Base-by-base conservation (phyloP, 2,888 invertebrate species). In the Amorpha juglandis region DNA sequence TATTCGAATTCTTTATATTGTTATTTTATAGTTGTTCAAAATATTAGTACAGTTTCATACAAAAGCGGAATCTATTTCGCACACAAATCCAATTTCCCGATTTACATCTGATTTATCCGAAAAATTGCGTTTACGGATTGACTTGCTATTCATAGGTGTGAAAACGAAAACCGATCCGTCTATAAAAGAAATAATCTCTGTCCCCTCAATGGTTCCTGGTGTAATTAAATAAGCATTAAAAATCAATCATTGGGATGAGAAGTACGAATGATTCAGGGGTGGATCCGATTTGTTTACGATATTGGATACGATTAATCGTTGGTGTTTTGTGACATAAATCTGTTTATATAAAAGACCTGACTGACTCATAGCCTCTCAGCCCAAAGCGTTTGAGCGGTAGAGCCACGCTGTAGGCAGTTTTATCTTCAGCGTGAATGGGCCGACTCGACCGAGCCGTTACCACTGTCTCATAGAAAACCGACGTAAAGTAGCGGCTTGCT, bases 191-290 rank as follows among this genome's bases (percentile, higher is more conserved):
- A 38, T 55, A 16, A 55, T 35, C 33, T 35, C 53, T 8, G 33
- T 1, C 33, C 53, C 35, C 16, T 55, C n/a, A 38, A 38, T 38
- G 35, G 38, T 55, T 16, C 16, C 35, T 35, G 55, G 1, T 16
- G 55, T 55, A 55, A 55, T 55, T 55, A 55, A 55, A 55, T 55
- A 55, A 3, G 3, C 55, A 55, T 55, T 55, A 55, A 35, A 16
- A 35, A 55, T 38, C 55, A 55, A 55, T 55, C 55, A 55, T 55
- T 38, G 55, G 38, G 38, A 11, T 55, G 55, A 55, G n/a, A 55
- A 27, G 38, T 53, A 35, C 55, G 55, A 35, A 35, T 55, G 27
- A 21, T 35, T 35, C 38, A 16, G 6, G 12, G 6, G 53, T 21
- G 35, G 9, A 55, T 33, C 8, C 53, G 51, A 51, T 51, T 21